Evolutionary conservation across 1,140 invertebrate species (phyloP).

Genomic region (Drosophila nannoptera): DNA sequence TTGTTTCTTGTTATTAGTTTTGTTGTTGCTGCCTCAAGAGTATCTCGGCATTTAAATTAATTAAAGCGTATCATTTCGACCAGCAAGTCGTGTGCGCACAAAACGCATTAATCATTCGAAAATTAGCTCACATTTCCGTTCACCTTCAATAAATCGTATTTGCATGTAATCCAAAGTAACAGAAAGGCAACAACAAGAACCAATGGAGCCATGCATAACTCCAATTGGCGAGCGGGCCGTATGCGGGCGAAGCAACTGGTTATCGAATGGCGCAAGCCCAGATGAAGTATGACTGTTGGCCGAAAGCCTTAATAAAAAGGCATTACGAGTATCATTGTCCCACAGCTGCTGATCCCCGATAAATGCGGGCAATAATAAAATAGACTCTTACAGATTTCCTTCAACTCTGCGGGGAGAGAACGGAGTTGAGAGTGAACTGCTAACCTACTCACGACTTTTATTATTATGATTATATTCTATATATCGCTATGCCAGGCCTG

Average conservation of each 20-base stretch:
- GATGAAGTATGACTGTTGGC: neutral
- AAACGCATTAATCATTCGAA: slow-evolving; percentile 68
- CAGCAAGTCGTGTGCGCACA: slow-evolving; percentile 38
- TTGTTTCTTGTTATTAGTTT: slow-evolving; percentile 6
- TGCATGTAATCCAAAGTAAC: slow-evolving; percentile 33
- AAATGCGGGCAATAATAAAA: too few relatives aligned
- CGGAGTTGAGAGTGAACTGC: neutral
- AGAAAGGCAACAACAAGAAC: slow-evolving; percentile 5
- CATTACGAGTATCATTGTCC: too few relatives aligned
- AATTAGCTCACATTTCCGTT: slow-evolving; percentile 75
- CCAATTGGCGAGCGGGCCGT: neutral
- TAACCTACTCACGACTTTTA: slow-evolving; percentile 4
- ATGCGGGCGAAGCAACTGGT: slow-evolving; percentile 27
- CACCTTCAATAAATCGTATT: slow-evolving; percentile 75
- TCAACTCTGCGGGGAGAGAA: too few relatives aligned
- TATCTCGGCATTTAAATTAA: slow-evolving; percentile 59
- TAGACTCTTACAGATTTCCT: too few relatives aligned
- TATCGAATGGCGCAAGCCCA: neutral
- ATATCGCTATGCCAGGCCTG: slow-evolving; percentile 2
- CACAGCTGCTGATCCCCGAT: too few relatives aligned
- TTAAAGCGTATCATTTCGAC: slow-evolving; percentile 70
- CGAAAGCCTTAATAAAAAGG: too few relatives aligned
- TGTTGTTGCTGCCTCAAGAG: slow-evolving; percentile 8
- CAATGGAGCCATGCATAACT: neutral
- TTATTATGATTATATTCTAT: slow-evolving; percentile 2